These are phyloP conservation scores for Pocota personata DNA, from an alignment of 2,888 invertebrate species.

Conservation along the genomic window DNA sequence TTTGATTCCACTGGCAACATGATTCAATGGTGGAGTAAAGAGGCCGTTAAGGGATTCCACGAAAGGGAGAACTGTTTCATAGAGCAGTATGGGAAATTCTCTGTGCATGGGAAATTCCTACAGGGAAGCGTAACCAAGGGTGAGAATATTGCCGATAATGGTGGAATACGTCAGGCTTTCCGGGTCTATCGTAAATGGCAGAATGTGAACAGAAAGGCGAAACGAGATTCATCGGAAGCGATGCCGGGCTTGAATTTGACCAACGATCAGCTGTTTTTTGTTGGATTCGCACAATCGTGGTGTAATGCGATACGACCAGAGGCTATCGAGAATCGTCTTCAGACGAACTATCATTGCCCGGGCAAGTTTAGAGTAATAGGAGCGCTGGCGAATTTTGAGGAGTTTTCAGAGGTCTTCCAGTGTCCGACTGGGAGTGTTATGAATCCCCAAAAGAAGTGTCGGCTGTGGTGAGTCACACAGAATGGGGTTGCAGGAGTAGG, in stretches of 20 bases:
- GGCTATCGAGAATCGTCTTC: slow-evolving; percentile 61
- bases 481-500: too few relatives aligned
- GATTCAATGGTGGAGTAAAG: slow-evolving; percentile 74
- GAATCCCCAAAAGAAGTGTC: slow-evolving; percentile 62
- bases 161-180: slow-evolving; percentile 74
- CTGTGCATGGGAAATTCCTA: slow-evolving; percentile 67
- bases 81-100: slow-evolving; percentile 74
- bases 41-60: slow-evolving; percentile 65
- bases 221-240: slow-evolving; percentile 59
- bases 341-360: slow-evolving; percentile 71
- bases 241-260: slow-evolving; percentile 71
- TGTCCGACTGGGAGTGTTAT: slow-evolving; percentile 62
- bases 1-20: slow-evolving; percentile 73
- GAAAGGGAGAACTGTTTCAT: slow-evolving; percentile 74
- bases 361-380: slow-evolving; percentile 74
- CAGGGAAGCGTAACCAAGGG: slow-evolving; percentile 61
- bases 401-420: slow-evolving; percentile 66
- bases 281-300: slow-evolving; percentile 75
- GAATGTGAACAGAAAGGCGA: slow-evolving; percentile 40
- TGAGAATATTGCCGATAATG: slow-evolving; percentile 76
- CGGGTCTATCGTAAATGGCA: slow-evolving; percentile 74
- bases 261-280: slow-evolving; percentile 74
- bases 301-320: slow-evolving; percentile 72
- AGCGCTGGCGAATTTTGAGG: slow-evolving; percentile 67
- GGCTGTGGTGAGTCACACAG: slow-evolving; percentile 41